Evolutionary conservation across 2,888 invertebrate genomes (phyloP), one percentile per base, ranked within the genome.

Genomic region (Zelleria hepariella): DNA sequence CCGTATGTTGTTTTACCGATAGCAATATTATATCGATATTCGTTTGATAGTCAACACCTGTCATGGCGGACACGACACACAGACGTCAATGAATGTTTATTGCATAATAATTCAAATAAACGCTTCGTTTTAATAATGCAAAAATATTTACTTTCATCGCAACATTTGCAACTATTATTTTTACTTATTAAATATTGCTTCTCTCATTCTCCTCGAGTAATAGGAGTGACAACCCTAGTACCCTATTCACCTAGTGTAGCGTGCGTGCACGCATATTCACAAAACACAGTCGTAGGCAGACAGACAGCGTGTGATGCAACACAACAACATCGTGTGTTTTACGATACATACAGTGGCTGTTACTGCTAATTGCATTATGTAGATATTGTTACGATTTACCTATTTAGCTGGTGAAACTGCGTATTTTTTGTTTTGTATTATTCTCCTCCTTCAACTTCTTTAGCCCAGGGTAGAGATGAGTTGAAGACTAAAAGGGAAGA

Each of bases 31-130:
- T n/a, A n/a, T n/a, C n/a, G 20, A 51, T 23, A 51, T 10, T n/a
- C 1, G 20, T 58, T 10, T 48, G 20, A 21, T 55, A 25, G 27
- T 7, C 32, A 20, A 26, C 55, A 62, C 63, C 63, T 62, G 60
- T 58, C 58, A 24, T 62, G 60, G 10, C 60, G 21, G 15, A 25
- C n/a, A 25, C 26, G 18, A 15, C 54, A 24, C 6, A 27, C n/a
- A n/a, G n/a, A n/a, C n/a, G 21, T 15, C 26, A 7, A 7, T 26
- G 20, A 15, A 23, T 1, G 51, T 51, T 4, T 23, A 20, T 51
- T 21, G 23, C 51, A 51, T 20, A 51, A 23, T 2, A 18, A 7
- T 21, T 7, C n/a, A n/a, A 20, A 21, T 4, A 21, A 23, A 10
- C 10, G n/a, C n/a, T n/a, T n/a, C n/a, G n/a, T n/a, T n/a, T n/a